Evolutionary conservation across 2,888 invertebrate genomes (phyloP), one percentile per base, ranked within the genome.

Genomic region (Mesorhabditis sp.): DNA sequence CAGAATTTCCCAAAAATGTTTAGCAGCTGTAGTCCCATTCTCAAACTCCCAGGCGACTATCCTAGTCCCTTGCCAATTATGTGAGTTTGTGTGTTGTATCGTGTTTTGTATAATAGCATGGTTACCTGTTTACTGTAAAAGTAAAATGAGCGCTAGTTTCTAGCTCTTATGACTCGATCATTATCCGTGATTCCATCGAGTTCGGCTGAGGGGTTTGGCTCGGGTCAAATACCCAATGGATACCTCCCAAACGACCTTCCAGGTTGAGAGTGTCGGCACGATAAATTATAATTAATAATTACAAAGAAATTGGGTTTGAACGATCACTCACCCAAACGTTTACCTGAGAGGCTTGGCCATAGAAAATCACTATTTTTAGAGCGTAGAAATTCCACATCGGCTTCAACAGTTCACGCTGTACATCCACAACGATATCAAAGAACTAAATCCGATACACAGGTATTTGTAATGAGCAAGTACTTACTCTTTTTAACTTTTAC

Each of bases 61-160:
- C n/a, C 58, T 50, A 50, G 58, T 50, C 58, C 58, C 58, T n/a
- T 50, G n/a, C n/a, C 58, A 50, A 50, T n/a, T 50, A 13, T 50
- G 58, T 50, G 58, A 50, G 58, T 50, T 50, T 50, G 58, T 50
- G 58, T 50, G n/a, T n/a, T 50, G 58, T n/a, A 50, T 50, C n/a
- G 10, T 50, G 58, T 13, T 50, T n/a, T 50, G 10, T 50, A n/a
- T 13, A 50, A 50, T 13, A 0, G 10, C n/a, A 50, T 50, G 58
- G n/a, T n/a, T n/a, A n/a, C n/a, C n/a, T n/a, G n/a, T n/a, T 10
- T 13, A 13, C n/a, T 50, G 58, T 13, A 50, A n/a, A 50, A 13
- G 58, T 13, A 1, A 50, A 50, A 50, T n/a, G 58, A 50, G 28
- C 28, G 28, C 28, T 28, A 28, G 28, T 28, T 28, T 50, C n/a